Evolutionary conservation across 2,797 vertebrate genomes (phyloP).

Genomic region (Microhierax caerulescens): DNA sequence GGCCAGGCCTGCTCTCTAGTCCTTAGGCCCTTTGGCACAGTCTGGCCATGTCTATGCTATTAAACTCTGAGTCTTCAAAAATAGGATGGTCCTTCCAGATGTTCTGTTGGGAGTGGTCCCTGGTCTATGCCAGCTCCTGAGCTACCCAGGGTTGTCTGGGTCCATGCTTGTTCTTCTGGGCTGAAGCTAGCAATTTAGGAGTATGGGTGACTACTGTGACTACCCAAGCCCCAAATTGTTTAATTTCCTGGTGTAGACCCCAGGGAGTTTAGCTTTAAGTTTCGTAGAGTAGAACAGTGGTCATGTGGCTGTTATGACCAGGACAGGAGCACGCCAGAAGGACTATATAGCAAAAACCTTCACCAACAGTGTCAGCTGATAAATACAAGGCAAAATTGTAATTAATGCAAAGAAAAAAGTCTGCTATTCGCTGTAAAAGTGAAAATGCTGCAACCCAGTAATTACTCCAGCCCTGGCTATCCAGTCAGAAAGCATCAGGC

Average conservation of each 20-base stretch:
- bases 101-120: background rate
- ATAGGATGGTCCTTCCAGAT: background rate
- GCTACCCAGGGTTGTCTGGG: background rate
- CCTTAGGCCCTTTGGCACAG: background rate
- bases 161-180: background rate
- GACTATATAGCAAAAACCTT: background rate
- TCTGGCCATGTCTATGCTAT: accelerated
- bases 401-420: background rate
- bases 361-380: background rate
- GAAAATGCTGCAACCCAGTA: background rate
- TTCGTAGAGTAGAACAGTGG: background rate
- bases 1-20: background rate
- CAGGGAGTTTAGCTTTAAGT: background rate
- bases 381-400: background rate
- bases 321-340: background rate
- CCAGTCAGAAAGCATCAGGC: constrained; percentile 54
- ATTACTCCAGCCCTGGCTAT: constrained; percentile 2
- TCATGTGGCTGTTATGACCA: background rate
- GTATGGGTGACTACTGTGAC: background rate
- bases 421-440: background rate
- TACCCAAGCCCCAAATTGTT: background rate
- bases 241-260: background rate
- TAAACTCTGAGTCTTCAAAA: background rate
- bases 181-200: background rate
- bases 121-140: background rate